phyloP scores from a whole-genome alignment of 2,797 vertebrate genomes.

The Gastrophryne carolinensis region DNA sequence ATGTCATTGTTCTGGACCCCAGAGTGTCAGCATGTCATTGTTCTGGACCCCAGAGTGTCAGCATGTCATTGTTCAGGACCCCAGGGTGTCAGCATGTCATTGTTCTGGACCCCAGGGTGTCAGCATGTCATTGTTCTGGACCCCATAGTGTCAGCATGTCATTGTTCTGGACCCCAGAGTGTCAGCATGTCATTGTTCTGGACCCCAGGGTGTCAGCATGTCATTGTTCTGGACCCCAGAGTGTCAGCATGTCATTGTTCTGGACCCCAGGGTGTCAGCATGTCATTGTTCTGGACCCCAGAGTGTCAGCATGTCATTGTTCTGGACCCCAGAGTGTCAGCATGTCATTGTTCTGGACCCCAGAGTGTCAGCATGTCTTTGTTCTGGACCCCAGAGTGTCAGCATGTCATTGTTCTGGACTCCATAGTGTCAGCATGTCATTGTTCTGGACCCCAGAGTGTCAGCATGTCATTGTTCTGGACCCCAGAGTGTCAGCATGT shows the following conservation, averaged over 20 bases:
- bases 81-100: background rate
- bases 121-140: background rate
- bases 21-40: no score
- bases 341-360: background rate
- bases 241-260: no score
- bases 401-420: background rate
- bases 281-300: no score
- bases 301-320: no score
- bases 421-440: background rate
- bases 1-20: background rate
- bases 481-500: background rate
- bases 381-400: background rate
- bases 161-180: background rate
- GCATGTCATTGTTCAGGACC: no score
- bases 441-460: background rate
- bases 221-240: no score
- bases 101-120: background rate
- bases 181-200: background rate
- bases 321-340: background rate
- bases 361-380: background rate
- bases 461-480: background rate
- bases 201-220: background rate
- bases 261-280: no score
- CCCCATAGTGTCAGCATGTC: no score
- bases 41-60: no score